Percentiles rank a stretch among this genome's conserved stretches.
phyloP scores from a whole-genome alignment of 2,113 vertebrate genomes.

The Stercorarius parasiticus region DNA sequence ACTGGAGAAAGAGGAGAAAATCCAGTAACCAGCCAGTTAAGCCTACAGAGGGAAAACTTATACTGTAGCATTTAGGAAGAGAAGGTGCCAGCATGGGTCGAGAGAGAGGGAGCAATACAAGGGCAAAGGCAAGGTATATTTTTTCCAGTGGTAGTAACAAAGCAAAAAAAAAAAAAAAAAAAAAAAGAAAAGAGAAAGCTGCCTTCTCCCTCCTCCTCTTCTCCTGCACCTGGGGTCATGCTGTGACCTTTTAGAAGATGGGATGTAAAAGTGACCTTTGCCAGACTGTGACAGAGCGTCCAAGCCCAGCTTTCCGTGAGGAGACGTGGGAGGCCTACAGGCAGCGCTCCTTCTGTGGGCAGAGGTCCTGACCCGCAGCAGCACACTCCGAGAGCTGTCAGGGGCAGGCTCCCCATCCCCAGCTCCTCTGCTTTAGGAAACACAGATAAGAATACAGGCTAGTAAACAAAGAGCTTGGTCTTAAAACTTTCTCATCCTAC shows the following conservation, averaged over 20 bases:
- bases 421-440: not conserved
- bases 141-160: not conserved
- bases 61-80: not conserved
- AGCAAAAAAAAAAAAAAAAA: too few relatives aligned
- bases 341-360: slow-evolving; percentile 13
- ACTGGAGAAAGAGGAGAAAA: not conserved
- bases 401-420: not conserved
- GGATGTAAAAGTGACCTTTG: slow-evolving; percentile 60
- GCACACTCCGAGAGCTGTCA: not conserved
- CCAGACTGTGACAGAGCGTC: slow-evolving; percentile 7
- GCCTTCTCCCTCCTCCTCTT: not conserved
- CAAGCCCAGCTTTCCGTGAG: not conserved
- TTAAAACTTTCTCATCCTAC: not conserved
- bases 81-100: fast-evolving
- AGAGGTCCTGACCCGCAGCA: slow-evolving; percentile 61
- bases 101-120: not conserved
- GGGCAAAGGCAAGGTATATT: not conserved
- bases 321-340: slow-evolving; percentile 43
- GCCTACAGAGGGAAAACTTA: not conserved
- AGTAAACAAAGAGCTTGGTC: not conserved
- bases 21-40: not conserved
- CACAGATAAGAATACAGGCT: not conserved
- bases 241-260: slow-evolving; percentile 49
- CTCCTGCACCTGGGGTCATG: slow-evolving; percentile 56
- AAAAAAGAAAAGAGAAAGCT: not conserved